Evolutionary conservation across 1,140 invertebrate species (phyloP), one percentile per base, ranked within the genome.

Genomic region (Mya arenaria): DNA sequence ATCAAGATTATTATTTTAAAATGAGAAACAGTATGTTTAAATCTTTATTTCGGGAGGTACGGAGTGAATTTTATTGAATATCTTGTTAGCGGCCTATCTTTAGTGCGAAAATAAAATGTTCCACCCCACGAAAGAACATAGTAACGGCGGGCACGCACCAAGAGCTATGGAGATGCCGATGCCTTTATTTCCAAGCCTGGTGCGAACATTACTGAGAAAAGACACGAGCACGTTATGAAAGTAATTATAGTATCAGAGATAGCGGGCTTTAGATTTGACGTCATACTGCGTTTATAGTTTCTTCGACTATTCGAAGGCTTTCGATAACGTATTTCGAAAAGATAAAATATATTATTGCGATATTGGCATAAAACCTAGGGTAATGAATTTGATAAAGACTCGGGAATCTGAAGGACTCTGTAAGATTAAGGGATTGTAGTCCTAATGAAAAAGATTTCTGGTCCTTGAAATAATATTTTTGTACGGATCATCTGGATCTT

Each of bases 61-160:
- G 30, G 13, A 30, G n/a, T 25, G 69, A 58, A n/a, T 72, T 68
- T 55, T 72, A 72, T 41, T 75, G 2, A 63, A 75, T 63, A 63
- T 75, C 73, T 75, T 75, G 73, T 75, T 75, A 75, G 60, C 30
- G 41, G 15, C n/a, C 19, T 75, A 75, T 75, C n/a, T n/a, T n/a
- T n/a, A n/a, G n/a, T n/a, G n/a, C n/a, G n/a, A n/a, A n/a, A n/a
- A n/a, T n/a, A n/a, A n/a, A n/a, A n/a, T n/a, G n/a, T n/a, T n/a
- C n/a, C n/a, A n/a, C n/a, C n/a, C n/a, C n/a, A n/a, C n/a, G n/a
- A n/a, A n/a, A n/a, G n/a, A n/a, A n/a, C n/a, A n/a, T n/a, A n/a
- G n/a, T n/a, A n/a, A n/a, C n/a, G n/a, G n/a, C n/a, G n/a, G 48
- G 48, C 1, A n/a, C 48, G 48, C 48, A 52, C 48, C 48, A 10